Base-by-base conservation (phyloP, 2,113 vertebrate genomes). In the Lonchura striata region DNA sequence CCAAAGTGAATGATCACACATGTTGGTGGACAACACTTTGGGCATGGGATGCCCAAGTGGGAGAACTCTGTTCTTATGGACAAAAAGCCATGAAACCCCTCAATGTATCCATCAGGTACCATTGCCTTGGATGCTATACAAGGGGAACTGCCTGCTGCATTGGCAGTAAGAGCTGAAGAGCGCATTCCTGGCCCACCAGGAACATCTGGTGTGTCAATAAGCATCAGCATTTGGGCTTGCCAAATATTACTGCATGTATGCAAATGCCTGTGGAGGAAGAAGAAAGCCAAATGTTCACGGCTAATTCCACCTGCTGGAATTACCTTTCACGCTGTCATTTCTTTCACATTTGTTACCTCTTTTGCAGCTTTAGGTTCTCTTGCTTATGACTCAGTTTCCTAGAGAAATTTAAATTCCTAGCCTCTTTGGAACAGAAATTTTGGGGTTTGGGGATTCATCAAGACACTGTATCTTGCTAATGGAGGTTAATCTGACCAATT, bases 141-240 rank as follows among this genome's bases (percentile, higher is more conserved):
- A 89, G 63, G 30, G 80, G n/a, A 87, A 68, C 12, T 0, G 7
- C 28, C 63, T 46, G n/a, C 44, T 93, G 35, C 11, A 7, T 19
- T 59, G 72, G n/a, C 69, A 77, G 33, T 21, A 37, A 74, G 77
- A 80, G 46, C 63, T 90, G 77, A 70, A 86, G 27, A 88, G 52
- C 66, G 24, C 7, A 3, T 33, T 64, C 0, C 0, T 83, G 69
- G 59, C 30, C 46, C 6, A 4, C 47, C 47, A 60, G 57, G 35
- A 93, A 93, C 95, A 95, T 95, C 94, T 94, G 95, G 65, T 59
- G 35, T 82, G 47, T 80, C 71, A 86, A 82, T 61, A 54, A 92
- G 53, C 80, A 94, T 64, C 82, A 92, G 39, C 5, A 19, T 91
- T 92, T 68, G 69, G 47, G 49, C 54, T 91, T 91, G 56, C 61